Conservation (phyloP, 2,113 vertebrate species). For the Riparia riparia region DNA sequence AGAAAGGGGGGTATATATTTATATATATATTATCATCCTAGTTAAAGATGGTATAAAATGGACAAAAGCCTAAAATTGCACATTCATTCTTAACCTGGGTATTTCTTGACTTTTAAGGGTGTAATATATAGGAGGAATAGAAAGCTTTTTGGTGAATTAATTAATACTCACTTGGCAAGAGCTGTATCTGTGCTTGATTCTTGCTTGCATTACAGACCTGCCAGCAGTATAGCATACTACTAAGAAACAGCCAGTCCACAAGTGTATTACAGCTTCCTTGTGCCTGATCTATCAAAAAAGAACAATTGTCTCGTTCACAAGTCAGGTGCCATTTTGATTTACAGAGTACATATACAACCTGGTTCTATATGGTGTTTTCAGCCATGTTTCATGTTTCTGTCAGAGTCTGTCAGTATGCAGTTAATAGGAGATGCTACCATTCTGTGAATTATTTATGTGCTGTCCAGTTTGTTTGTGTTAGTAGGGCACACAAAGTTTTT, state of each 20-base stretch:
- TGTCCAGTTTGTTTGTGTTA: neutral
- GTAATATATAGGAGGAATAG: neutral
- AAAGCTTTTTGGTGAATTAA: neutral
- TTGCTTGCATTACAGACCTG: neutral
- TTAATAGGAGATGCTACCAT: neutral
- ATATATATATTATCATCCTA: neutral
- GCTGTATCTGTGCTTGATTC: neutral
- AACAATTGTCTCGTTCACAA: neutral
- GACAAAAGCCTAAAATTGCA: neutral
- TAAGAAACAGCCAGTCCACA: neutral
- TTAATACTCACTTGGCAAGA: neutral
- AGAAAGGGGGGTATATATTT: neutral
- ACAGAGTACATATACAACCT: neutral
- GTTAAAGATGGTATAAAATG: neutral
- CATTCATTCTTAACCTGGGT: neutral
- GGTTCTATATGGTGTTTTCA: neutral
- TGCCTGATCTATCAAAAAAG: neutral
- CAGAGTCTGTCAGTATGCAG: neutral
- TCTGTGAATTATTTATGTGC: neutral
- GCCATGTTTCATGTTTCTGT: neutral
- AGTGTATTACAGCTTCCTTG: neutral
- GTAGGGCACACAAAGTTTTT: neutral
- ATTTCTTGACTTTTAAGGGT: neutral
- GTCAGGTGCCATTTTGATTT: neutral
- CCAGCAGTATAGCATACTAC: neutral